Evolutionary conservation across 2,113 vertebrate genomes (phyloP).

Genomic region (Otis tarda): DNA sequence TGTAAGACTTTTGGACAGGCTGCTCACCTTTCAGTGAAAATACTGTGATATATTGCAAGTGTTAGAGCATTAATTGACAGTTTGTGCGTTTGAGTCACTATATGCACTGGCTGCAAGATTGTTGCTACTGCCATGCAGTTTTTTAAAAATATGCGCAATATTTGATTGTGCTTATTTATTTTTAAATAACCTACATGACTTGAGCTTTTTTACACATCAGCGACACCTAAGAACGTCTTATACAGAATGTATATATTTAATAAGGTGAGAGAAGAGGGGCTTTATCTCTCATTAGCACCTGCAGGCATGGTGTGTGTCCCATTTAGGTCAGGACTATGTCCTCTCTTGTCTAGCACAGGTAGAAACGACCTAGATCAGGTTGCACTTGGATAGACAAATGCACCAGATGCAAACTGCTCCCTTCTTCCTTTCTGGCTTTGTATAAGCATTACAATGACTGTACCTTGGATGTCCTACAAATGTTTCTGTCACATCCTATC

Average conservation of each 20-base stretch:
- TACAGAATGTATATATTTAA: neutral
- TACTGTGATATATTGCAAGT: neutral
- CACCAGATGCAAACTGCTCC: neutral
- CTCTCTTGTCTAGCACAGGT: neutral
- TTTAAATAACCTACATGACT: neutral
- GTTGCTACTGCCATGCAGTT: neutral
- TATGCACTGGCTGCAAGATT: neutral
- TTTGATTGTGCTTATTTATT: neutral
- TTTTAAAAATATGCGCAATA: neutral
- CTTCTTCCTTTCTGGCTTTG: neutral
- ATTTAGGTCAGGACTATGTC: neutral
- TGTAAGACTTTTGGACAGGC: neutral
- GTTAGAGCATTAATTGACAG: neutral
- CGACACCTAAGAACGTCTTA: neutral
- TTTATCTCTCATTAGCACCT: neutral
- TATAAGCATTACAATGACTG: neutral
- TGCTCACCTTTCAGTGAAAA: neutral
- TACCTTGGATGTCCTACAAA: neutral
- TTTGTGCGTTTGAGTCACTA: neutral
- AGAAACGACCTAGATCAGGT: neutral
- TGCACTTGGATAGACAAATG: neutral
- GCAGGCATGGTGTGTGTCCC: neutral
- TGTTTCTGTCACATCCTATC: neutral
- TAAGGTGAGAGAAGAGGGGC: neutral
- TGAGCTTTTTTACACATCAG: neutral